A percentile compares a stretch with the other conserved stretches of the same genome.
Conservation (phyloP, 2,113 vertebrate genomes). For the Ploceus nigricollis region DNA sequence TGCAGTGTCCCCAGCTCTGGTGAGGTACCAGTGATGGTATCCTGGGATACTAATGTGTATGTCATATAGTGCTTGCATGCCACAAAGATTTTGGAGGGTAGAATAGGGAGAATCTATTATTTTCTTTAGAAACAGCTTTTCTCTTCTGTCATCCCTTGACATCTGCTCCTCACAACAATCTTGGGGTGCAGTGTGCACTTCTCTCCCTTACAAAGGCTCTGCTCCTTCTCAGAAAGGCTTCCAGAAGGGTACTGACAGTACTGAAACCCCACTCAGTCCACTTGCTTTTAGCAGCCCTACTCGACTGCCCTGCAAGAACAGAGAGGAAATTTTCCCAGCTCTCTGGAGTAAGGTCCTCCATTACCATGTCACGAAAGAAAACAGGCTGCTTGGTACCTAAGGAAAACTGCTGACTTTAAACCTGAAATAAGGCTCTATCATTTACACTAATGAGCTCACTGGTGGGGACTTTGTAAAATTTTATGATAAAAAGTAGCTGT, state of each 20-base stretch:
- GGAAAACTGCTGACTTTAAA: constrained; percentile 54
- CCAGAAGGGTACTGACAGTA: neutral
- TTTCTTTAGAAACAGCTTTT: neutral
- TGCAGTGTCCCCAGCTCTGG: neutral
- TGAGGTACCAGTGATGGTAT: neutral
- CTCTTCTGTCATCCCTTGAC: neutral
- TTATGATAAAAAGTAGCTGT: constrained; percentile 39
- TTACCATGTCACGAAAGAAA: neutral
- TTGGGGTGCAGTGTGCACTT: neutral
- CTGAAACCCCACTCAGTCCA: neutral
- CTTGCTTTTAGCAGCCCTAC: neutral
- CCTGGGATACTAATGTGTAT: rapidly evolving
- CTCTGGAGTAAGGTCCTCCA: constrained; percentile 4
- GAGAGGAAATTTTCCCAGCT: neutral
- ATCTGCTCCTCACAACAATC: neutral
- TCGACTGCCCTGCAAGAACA: neutral
- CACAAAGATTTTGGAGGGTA: neutral
- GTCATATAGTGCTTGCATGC: neutral
- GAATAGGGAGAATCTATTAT: neutral
- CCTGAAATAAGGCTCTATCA: constrained; percentile 33
- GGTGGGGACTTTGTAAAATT: constrained; percentile 29
- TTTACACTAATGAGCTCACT: constrained; percentile 60
- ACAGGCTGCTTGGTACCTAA: neutral
- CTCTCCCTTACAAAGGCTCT: neutral
- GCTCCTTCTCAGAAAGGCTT: neutral